Evolutionary conservation across 2,888 invertebrate species (phyloP), one percentile per base, ranked within the genome.

Genomic region (Lamproptera curius): DNA sequence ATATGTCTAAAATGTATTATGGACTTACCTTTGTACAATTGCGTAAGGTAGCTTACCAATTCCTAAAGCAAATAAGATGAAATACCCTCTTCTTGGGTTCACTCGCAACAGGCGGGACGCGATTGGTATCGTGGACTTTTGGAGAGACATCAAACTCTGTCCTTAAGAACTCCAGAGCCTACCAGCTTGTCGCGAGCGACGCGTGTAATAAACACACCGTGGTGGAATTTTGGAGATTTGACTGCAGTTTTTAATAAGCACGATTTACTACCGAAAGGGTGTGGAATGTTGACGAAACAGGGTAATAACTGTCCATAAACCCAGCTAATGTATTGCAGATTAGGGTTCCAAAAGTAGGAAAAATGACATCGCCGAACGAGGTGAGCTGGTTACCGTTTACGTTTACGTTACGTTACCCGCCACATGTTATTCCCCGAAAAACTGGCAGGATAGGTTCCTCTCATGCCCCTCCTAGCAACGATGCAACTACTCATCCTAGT

Each of bases 11-110:
- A n/a, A n/a, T n/a, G n/a, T n/a, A n/a, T n/a, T n/a, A n/a, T n/a
- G n/a, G n/a, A n/a, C n/a, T n/a, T n/a, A n/a, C n/a, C n/a, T n/a
- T n/a, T n/a, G n/a, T n/a, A n/a, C n/a, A n/a, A n/a, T n/a, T n/a
- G 44, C 44, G 50, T 44, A 44, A 50, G 42, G 20, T 50, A 42
- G 50, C 44, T 41, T 50, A 50, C 45, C 45, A 44, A 44, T 50
- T 41, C 34, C 50, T 31, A 45, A 38, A 45, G 42, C 44, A 50
- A 50, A 50, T 50, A 45, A 50, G 50, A 37, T 45, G 45, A 40
- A 41, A 45, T 50, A 45, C 50, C 45, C 44, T 17, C 41, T 42
- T 46, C 46, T 42, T 50, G 46, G 50, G 46, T 42, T 45, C 43
- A 51, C 31, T 38, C 37, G 38, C 37, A 45, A 38, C 45, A 45